Percentiles rank a stretch among this genome's conserved stretches.
Conservation (phyloP, 2,797 vertebrate species). For the Chloroceryle inda region DNA sequence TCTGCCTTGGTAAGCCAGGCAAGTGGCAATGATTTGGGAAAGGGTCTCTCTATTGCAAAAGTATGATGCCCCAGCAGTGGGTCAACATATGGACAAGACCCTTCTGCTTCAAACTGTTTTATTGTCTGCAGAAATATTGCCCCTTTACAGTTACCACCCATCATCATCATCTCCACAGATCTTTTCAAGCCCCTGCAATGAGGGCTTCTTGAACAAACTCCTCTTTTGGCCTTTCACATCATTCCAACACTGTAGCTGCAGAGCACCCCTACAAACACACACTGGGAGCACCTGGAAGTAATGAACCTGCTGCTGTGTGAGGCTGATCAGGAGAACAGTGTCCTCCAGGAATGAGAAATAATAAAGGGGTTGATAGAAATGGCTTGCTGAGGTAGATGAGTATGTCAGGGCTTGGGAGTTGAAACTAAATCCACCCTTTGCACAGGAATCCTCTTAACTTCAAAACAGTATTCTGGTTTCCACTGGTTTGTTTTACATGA, state of each 20-base stretch:
- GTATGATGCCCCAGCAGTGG: not conserved
- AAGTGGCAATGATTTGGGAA: not conserved
- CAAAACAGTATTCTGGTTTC: not conserved
- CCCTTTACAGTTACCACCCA: not conserved
- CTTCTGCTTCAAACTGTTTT: not conserved
- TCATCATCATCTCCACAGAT: not conserved
- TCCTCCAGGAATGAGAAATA: not conserved
- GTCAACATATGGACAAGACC: not conserved
- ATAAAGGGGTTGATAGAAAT: not conserved
- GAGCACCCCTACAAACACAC: not conserved
- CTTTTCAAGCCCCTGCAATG: not conserved
- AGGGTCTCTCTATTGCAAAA: not conserved
- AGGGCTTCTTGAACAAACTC: not conserved
- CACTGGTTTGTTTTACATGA: not conserved
- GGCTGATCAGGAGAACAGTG: not conserved
- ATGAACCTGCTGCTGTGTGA: not conserved
- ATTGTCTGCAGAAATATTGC: not conserved
- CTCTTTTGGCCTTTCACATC: not conserved
- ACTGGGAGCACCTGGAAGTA: not conserved
- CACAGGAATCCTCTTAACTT: not conserved
- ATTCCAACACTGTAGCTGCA: not conserved
- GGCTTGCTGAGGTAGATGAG: not conserved
- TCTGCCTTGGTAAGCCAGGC: not conserved
- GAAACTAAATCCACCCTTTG: not conserved
- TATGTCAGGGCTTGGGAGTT: not conserved